Base-by-base conservation (phyloP, 2,888 invertebrate genomes). In the Trypoxylon attenuatum region DNA sequence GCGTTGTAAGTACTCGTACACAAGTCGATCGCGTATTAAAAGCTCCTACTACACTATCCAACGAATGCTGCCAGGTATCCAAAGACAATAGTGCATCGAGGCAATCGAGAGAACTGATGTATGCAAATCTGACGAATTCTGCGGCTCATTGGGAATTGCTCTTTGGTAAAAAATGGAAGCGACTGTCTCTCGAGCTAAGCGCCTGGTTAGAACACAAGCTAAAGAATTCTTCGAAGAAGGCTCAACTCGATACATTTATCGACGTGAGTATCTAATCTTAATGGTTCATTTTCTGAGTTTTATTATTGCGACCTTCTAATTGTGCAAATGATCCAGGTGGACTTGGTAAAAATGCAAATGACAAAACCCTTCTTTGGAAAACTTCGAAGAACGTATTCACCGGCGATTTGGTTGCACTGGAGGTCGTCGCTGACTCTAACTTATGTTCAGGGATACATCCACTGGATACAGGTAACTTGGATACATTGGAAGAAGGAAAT, bases 271-370 rank as follows among this genome's bases (percentile, higher is more conserved):
- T n/a, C n/a, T n/a, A n/a, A n/a, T n/a, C n/a, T n/a, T n/a, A n/a
- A n/a, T n/a, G n/a, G n/a, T n/a, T n/a, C n/a, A n/a, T n/a, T n/a
- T n/a, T n/a, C n/a, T n/a, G n/a, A n/a, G n/a, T n/a, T n/a, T n/a
- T n/a, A n/a, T n/a, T n/a, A n/a, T n/a, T n/a, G n/a, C n/a, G n/a
- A n/a, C n/a, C n/a, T n/a, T n/a, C 33, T 2, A 19, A 42, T 5
- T 45, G 23, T 23, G 47, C 16, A 3, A 0, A 58, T 21, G 3
- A 25, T 74, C 5, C 88, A 94, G 89, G 92, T 94, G 55, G 94
- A 95, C 82, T 90, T 96, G 72, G 91, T 91, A 49, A 94, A 93
- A 84, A 95, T 96, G 95, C 93, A 93, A 76, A 94, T 96, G 94
- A 92, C 93, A 0, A 94, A 94, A 83, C 95, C 96, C 0, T 95